These are phyloP conservation scores for Heliconius nattereri DNA, from an alignment of 1,140 invertebrate species.

Conservation along the genomic window DNA sequence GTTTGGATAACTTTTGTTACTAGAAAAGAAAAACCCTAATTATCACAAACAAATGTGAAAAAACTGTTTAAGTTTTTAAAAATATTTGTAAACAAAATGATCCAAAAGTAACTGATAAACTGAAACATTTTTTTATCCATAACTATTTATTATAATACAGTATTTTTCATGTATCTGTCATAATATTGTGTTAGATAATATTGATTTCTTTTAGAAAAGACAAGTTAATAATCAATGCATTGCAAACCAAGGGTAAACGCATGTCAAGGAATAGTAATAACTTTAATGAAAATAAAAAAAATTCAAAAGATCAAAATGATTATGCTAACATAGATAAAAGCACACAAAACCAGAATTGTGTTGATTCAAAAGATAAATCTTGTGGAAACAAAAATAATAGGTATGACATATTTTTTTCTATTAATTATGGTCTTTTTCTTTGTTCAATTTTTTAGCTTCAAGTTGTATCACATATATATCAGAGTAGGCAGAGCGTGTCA, in stretches of 20 bases:
- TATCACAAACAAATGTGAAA: too few species aligned
- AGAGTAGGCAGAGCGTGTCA: too few species aligned
- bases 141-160: too few species aligned
- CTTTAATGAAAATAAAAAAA: slow-evolving; percentile 24
- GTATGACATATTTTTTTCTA: background rate
- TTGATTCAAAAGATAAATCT: background rate
- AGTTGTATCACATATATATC: background rate
- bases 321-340: background rate
- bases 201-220: slow-evolving; percentile 51
- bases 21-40: too few species aligned
- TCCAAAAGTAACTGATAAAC: too few species aligned
- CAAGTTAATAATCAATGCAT: slow-evolving; percentile 47
- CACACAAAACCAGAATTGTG: background rate
- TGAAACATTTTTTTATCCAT: too few species aligned
- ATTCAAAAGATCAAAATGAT: slow-evolving; percentile 12
- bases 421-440: too few species aligned
- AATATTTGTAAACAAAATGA: too few species aligned
- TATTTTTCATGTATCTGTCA: too few species aligned
- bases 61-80: too few species aligned
- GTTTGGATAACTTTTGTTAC: too few species aligned
- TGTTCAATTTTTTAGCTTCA: background rate
- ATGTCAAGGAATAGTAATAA: slow-evolving; percentile 16
- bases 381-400: slow-evolving; percentile 1
- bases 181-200: background rate
- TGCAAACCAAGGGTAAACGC: slow-evolving; percentile 40